Evolutionary conservation across 2,113 vertebrate genomes (phyloP), one percentile per base, ranked within the genome.

Genomic region (Raja brachyura): DNA sequence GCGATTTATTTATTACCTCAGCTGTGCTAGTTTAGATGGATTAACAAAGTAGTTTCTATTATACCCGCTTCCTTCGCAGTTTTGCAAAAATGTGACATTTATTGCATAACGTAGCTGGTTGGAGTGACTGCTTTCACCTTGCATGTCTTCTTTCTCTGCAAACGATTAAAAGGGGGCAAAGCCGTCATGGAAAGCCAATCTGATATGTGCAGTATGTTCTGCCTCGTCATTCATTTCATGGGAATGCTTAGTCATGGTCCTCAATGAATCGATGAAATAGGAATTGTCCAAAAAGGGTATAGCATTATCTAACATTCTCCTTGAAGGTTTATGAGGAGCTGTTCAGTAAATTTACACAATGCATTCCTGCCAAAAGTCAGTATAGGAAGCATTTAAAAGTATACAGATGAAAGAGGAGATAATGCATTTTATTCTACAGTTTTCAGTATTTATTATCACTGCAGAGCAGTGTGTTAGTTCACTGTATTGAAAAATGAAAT

Each of bases 1-100:
- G 97, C 96, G 97, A 96, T 95, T 96, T 92, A 92, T 92, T 97
- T 85, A 96, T 98, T 98, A 98, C 97, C 97, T 98, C 97, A 98
- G 96, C 97, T 97, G 96, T 97, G 96, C 96, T 97, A 96, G 96
- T 97, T 96, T 96, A 97, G 97, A 96, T 97, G 96, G 97, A 97
- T 98, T 97, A 97, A 97, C 97, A 97, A 96, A 96, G 95, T 97
- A 92, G 39, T 73, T 70, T 92, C 66, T 92, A 78, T 93, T 78
- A 93, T 79, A 74, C 31, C 78, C 25, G 70, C 73, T 78, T 93
- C 33, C 18, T 93, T 79, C 4, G 93, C 59, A 79, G 93, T 61
- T 59, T 68, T 93, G 70, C 56, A 93, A 93, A 48, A 77, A 93
- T 93, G 76, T 75, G 68, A 33, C 93, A 76, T 78, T 76, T 79